Percentiles rank a stretch among this genome's conserved stretches.
Evolutionary conservation across 1,140 invertebrate genomes (phyloP).

Genomic region (Episyrphus balteatus): DNA sequence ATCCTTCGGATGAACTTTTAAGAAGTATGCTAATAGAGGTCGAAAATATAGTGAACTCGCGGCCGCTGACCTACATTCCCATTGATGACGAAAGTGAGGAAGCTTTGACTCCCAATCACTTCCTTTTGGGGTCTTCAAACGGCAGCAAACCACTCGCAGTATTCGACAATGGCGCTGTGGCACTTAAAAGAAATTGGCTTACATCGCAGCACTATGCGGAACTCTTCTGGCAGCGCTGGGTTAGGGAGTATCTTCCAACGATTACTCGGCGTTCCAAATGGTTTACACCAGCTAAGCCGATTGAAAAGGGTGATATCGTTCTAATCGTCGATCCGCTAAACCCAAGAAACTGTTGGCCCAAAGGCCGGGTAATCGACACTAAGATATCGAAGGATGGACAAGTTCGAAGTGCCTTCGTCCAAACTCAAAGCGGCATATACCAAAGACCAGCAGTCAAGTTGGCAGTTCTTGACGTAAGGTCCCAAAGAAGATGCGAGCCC

Average conservation of each 20-base stretch:
- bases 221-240: conserved; percentile 17
- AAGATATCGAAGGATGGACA: neutral
- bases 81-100: conserved; percentile 15
- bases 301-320: conserved; percentile 19
- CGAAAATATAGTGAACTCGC: conserved; percentile 11
- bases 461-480: neutral
- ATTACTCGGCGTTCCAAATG: conserved; percentile 17
- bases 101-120: conserved; percentile 22
- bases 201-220: conserved; percentile 13
- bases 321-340: conserved; percentile 13
- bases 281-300: conserved; percentile 7
- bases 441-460: conserved; percentile 4
- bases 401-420: conserved; percentile 4
- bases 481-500: neutral
- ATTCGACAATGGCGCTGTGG: conserved; percentile 4
- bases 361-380: conserved; percentile 4
- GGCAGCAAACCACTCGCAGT: conserved; percentile 4
- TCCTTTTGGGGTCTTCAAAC: conserved; percentile 21
- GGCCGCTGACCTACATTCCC: conserved; percentile 16
- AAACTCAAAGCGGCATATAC: neutral
- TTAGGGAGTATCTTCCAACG: conserved; percentile 15
- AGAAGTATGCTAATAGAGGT: conserved; percentile 7
- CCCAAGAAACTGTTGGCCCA: conserved; percentile 15
- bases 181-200: conserved; percentile 9
- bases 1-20: conserved; percentile 2